Percentiles rank a stretch among this genome's conserved stretches.
phyloP scores from a whole-genome alignment of 2,888 invertebrate species.

The Troides oblongomaculatus region DNA sequence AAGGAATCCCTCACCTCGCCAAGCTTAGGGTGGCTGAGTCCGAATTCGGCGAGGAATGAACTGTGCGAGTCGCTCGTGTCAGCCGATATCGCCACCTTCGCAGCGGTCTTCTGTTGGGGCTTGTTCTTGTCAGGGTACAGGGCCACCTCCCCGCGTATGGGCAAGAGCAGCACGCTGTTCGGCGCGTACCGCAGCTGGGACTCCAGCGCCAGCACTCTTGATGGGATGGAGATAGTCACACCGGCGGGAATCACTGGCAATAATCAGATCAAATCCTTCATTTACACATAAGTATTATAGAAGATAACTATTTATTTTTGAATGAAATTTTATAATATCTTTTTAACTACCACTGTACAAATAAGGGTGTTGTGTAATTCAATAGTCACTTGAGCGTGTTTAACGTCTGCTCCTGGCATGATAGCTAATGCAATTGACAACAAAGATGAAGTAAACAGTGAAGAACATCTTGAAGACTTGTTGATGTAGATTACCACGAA shows the following conservation, averaged over 20 bases:
- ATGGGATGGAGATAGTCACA: slow-evolving; percentile 83
- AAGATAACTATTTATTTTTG: too few species aligned
- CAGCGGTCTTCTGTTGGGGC: slow-evolving; percentile 83
- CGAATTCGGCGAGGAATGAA: slow-evolving; percentile 77
- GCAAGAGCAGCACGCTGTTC: slow-evolving; percentile 73
- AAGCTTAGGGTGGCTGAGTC: slow-evolving; percentile 84
- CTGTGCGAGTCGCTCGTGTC: slow-evolving; percentile 70
- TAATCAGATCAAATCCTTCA: neutral
- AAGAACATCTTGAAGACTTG: too few species aligned
- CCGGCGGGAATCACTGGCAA: slow-evolving; percentile 48
- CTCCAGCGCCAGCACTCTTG: slow-evolving; percentile 83
- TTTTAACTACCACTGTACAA: too few species aligned
- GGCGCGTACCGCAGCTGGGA: slow-evolving; percentile 71
- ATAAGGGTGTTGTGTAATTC: too few species aligned
- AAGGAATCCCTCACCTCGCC: slow-evolving; percentile 67
- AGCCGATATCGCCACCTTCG: slow-evolving; percentile 78
- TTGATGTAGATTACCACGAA: too few species aligned
- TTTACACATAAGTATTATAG: too few species aligned
- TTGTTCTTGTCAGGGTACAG: slow-evolving; percentile 86
- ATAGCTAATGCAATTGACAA: too few species aligned
- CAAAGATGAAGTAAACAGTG: too few species aligned
- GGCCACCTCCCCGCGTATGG: slow-evolving; percentile 81
- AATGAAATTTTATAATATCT: too few species aligned
- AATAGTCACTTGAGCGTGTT: too few species aligned
- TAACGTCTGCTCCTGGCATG: too few species aligned